Percentiles rank a stretch among this genome's conserved stretches.
Evolutionary conservation across 2,888 invertebrate species (phyloP).

Genomic region (Phaonia tiefii): DNA sequence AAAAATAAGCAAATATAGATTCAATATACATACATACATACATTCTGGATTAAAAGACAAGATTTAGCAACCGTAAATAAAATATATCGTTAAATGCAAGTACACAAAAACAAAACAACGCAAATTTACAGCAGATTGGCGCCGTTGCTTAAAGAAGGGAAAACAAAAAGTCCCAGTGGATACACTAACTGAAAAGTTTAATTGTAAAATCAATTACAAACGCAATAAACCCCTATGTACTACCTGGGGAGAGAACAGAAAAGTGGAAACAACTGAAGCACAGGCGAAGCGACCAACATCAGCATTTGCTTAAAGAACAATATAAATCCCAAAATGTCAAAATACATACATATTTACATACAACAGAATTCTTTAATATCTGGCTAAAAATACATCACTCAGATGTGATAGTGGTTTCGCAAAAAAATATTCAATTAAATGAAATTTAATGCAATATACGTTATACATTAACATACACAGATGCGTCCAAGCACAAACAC

Average conservation of each 20-base stretch:
- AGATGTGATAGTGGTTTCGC: too few relatives aligned
- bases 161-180: conserved; percentile 8
- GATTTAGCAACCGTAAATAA: background rate
- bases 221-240: too few relatives aligned
- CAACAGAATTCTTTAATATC: conserved; percentile 34
- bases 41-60: conserved; percentile 10
- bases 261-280: background rate
- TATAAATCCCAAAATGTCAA: conserved; percentile 52
- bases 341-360: conserved; percentile 39
- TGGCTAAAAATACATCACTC: conserved; percentile 32
- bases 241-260: too few relatives aligned
- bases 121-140: conserved; percentile 44
- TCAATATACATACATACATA: too few relatives aligned
- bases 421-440: conserved; percentile 59
- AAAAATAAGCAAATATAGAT: background rate
- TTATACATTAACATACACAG: background rate
- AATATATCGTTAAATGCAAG: background rate
- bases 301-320: conserved; percentile 36
- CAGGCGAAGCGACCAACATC: conserved; percentile 3
- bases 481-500: background rate
- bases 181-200: conserved; percentile 58
- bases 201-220: conserved; percentile 67
- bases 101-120: background rate
- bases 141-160: conserved; percentile 25
- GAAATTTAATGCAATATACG: conserved; percentile 46